Conservation (phyloP, 2,888 invertebrate genomes). For the Xylophagus ater region DNA sequence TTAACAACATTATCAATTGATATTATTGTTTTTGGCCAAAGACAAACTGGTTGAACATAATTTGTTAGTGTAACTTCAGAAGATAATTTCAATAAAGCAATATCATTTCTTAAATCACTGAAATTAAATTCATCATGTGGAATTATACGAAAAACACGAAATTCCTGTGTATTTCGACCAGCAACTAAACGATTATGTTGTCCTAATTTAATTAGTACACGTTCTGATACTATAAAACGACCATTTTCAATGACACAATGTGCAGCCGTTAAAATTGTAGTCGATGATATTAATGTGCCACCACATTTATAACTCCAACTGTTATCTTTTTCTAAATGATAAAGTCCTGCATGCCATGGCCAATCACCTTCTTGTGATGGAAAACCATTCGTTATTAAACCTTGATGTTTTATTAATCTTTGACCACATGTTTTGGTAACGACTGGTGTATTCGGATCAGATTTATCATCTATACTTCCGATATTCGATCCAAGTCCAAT, state of each 20-base stretch:
- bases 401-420: conserved; percentile 14
- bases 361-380: conserved; percentile 37
- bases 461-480: conserved; percentile 7
- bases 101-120: conserved; percentile 24
- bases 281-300: conserved; percentile 34
- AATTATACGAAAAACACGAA: conserved; percentile 14
- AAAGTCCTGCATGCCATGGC: conserved; percentile 40
- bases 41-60: conserved; percentile 36
- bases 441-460: neutral
- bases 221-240: conserved; percentile 25
- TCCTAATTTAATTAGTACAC: conserved; percentile 31
- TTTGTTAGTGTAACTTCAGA: conserved; percentile 28
- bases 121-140: conserved; percentile 11
- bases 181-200: conserved; percentile 34
- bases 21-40: conserved; percentile 27
- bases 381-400: conserved; percentile 32
- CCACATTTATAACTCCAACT: conserved; percentile 30
- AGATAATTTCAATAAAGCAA: conserved; percentile 31
- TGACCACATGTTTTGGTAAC: conserved; percentile 10
- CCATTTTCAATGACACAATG: conserved; percentile 31
- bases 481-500: too few species aligned
- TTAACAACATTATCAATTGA: conserved; percentile 13
- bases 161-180: conserved; percentile 30
- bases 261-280: conserved; percentile 28
- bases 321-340: conserved; percentile 13